Base-by-base conservation (phyloP, 2,888 invertebrate genomes). In the Ellobium chinense region DNA sequence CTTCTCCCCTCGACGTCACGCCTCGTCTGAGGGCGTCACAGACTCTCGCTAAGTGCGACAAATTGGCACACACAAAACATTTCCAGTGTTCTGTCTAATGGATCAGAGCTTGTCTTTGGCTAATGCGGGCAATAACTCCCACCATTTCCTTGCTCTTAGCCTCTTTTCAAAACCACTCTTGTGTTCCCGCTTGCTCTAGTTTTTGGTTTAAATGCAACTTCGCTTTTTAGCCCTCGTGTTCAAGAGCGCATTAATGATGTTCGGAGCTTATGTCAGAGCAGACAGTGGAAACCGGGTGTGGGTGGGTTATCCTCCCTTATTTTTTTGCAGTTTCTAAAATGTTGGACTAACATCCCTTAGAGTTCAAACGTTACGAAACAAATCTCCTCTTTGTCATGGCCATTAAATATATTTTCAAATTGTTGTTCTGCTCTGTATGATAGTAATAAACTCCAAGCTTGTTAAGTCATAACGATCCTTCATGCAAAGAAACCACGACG, bases 1-100 rank as follows among this genome's bases (percentile, higher is more conserved):
- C n/a, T 14, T 7, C 1, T 18, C 18, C 21, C 27, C 63, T 31
- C 29, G 3, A 31, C 74, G 74, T 74, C 31, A 74, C 46, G 74
- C 63, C 54, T 74, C 24, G 31, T 1, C 21, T 9, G n/a, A 1
- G 18, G n/a, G n/a, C 31, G 46, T 63, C 31, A 74, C 63, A 63
- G 74, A 46, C 29, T 27, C 54, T 73, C 62, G 36, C 63, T 63
- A 74, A 74, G 74, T 74, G 63, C 74, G 74, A 74, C 74, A 74
- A 74, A 74, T 74, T 74, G 74, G 29, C n/a, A 27, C 63, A 46
- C 74, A 63, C 63, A 39, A 39, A 72, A 36, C 72, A 12, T 72
- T 58, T 72, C 36, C 56, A 12, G n/a, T n/a, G 72, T 60, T 72
- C 60, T 60, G 72, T 24, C 60, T 12, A 56, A 72, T 31, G 72